These are phyloP conservation scores for Campopleginae sp. DNA, from an alignment of 2,888 invertebrate genomes.

Conservation along the genomic window DNA sequence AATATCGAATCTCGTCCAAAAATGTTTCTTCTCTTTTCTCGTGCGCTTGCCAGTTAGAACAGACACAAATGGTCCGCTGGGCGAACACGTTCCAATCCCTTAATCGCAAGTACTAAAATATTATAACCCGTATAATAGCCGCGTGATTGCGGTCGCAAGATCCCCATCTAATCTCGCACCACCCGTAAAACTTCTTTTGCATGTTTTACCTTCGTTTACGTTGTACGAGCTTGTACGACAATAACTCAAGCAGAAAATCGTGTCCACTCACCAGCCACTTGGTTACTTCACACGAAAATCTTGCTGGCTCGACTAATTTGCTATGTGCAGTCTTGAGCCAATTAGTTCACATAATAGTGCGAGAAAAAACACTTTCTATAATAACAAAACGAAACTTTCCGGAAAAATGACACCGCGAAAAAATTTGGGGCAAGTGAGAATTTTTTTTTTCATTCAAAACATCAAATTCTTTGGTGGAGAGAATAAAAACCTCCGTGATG, in stretches of 20 bases:
- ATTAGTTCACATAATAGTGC: constrained; percentile 1
- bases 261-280: constrained; percentile 23
- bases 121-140: constrained; percentile 77
- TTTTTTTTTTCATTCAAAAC: too few species aligned
- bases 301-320: not conserved
- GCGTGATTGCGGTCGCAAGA: constrained; percentile 73
- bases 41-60: not conserved
- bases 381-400: not conserved
- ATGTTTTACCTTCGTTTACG: constrained; percentile 67
- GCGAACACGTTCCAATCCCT: constrained; percentile 71
- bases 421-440: too few species aligned
- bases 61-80: constrained; percentile 66
- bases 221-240: constrained; percentile 34
- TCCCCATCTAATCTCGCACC: constrained; percentile 76
- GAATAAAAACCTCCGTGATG: too few species aligned
- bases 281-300: constrained; percentile 10
- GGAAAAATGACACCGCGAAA: not conserved
- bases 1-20: constrained; percentile 30
- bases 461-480: too few species aligned
- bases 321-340: not conserved
- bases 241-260: constrained; percentile 24
- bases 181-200: constrained; percentile 77
- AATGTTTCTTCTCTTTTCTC: constrained; percentile 8
- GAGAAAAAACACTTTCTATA: not conserved
- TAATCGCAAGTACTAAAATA: constrained; percentile 78